Evolutionary conservation across 2,113 vertebrate genomes (phyloP).

Genomic region (Anser brachyrhynchus): DNA sequence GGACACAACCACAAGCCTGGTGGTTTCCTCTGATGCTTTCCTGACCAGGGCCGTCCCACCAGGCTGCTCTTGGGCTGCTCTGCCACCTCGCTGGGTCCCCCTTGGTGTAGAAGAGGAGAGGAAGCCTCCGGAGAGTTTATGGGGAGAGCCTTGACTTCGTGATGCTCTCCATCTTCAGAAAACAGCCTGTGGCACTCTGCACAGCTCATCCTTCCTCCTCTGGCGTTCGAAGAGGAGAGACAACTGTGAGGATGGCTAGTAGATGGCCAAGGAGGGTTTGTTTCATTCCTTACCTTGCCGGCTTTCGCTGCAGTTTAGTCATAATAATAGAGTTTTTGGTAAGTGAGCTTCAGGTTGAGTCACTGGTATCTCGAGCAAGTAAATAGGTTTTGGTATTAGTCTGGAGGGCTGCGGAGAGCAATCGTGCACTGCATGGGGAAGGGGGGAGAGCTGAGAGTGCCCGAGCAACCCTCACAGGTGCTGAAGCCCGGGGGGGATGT

Average conservation of each 20-base stretch:
- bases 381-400: slow-evolving; percentile 33
- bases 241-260: slow-evolving; percentile 22
- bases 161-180: not conserved
- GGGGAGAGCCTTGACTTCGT: not conserved
- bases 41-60: not conserved
- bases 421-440: not conserved
- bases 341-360: slow-evolving; percentile 55
- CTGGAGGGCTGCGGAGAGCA: slow-evolving; percentile 4
- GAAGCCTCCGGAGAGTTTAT: not conserved
- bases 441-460: not conserved
- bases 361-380: slow-evolving; percentile 33
- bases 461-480: accelerated
- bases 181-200: not conserved
- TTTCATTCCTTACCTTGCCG: slow-evolving; percentile 38
- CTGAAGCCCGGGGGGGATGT: not conserved
- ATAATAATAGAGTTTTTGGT: slow-evolving; percentile 55
- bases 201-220: not conserved
- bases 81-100: accelerated
- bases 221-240: slow-evolving; percentile 12
- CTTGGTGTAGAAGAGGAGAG: not conserved
- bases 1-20: not conserved
- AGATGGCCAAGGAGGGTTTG: slow-evolving; percentile 16
- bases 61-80: not conserved
- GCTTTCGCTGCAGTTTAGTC: slow-evolving; percentile 65
- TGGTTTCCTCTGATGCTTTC: not conserved